A percentile compares a stretch with the other conserved stretches of the same genome.
Conservation (phyloP, 2,113 vertebrate species). For the Cairina moschata region DNA sequence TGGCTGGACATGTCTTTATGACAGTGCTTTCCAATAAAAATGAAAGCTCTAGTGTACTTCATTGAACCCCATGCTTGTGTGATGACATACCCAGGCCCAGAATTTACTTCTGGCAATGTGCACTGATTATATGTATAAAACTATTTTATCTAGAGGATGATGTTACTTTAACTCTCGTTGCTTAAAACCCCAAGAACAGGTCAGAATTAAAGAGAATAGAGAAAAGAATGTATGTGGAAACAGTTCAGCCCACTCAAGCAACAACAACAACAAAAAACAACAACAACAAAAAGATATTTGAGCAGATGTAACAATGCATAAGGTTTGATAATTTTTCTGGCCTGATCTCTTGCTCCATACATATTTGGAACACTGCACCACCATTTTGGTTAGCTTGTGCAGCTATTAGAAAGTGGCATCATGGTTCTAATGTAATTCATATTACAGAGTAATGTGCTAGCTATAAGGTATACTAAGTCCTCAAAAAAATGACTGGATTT, state of each 20-base stretch:
- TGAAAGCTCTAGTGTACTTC: not conserved
- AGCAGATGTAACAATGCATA: not conserved
- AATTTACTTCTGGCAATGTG: not conserved
- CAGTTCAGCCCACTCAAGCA: not conserved
- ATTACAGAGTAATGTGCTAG: not conserved
- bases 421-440: not conserved
- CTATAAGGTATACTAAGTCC: not conserved
- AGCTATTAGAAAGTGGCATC: not conserved
- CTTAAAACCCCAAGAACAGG: not conserved
- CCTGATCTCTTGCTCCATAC: not conserved
- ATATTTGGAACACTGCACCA: not conserved
- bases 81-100: not conserved
- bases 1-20: not conserved
- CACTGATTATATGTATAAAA: rapidly evolving
- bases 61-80: not conserved
- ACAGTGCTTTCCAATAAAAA: not conserved
- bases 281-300: not conserved
- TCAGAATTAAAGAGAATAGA: not conserved
- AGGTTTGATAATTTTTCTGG: not conserved
- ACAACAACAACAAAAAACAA: too few relatives aligned
- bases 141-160: not conserved
- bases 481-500: not conserved
- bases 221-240: not conserved
- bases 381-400: not conserved
- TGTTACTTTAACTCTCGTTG: not conserved